These are phyloP conservation scores for Thunnus maccoyii DNA, from an alignment of 2,113 vertebrate species.

Conservation along the genomic window DNA sequence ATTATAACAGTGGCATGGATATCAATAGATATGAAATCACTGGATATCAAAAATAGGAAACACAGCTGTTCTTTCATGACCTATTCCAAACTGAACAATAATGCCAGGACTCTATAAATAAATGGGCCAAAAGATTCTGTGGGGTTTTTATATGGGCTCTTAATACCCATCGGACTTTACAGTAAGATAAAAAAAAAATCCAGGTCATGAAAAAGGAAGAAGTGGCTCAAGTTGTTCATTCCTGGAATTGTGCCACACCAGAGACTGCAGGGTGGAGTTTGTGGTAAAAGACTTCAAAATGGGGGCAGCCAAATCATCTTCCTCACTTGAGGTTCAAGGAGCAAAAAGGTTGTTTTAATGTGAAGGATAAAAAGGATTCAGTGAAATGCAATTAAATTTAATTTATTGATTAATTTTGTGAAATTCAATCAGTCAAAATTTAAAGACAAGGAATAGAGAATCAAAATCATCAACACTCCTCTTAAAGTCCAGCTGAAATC, in stretches of 20 bases:
- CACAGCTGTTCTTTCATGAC: background rate
- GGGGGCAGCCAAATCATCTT: background rate
- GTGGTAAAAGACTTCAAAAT: conserved; percentile 14
- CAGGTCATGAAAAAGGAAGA: conserved; percentile 40
- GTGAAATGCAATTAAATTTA: too few species aligned
- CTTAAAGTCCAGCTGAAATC: too few species aligned
- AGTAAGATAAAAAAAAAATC: conserved; percentile 19
- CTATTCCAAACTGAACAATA: conserved; percentile 20
- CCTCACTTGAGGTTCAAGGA: background rate
- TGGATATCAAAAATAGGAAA: background rate
- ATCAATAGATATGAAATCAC: background rate
- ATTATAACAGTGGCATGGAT: conserved; percentile 14
- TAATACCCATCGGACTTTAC: conserved; percentile 17
- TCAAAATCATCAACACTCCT: too few species aligned
- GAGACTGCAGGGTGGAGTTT: background rate
- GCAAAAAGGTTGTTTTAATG: background rate
- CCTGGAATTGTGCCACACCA: conserved; percentile 14
- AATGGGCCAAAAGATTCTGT: conserved; percentile 42
- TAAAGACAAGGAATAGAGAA: too few species aligned
- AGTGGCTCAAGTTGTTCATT: conserved; percentile 11
- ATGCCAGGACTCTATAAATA: conserved; percentile 19
- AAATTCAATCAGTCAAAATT: too few species aligned
- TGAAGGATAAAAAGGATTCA: background rate
- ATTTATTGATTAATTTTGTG: too few species aligned
- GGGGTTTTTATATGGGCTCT: conserved; percentile 4